Evolutionary conservation across 2,888 invertebrate species (phyloP).

Genomic region (Allolobophora icterica): DNA sequence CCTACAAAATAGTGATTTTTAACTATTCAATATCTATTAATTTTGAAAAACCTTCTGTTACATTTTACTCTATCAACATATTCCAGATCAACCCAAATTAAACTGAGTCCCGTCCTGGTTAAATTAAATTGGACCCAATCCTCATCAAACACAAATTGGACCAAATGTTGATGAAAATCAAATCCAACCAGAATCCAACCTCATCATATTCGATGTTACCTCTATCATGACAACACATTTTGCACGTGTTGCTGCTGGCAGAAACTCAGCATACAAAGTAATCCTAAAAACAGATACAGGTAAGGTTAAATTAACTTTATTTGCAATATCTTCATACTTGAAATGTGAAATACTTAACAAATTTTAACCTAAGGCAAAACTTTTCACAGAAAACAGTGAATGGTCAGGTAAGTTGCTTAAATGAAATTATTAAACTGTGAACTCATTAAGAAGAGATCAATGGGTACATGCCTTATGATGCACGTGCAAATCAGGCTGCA

Average conservation of each 20-base stretch:
- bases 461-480: no score
- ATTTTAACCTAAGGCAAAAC: neutral
- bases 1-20: neutral
- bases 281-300: slow-evolving; percentile 73
- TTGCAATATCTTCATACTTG: neutral
- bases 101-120: neutral
- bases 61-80: neutral
- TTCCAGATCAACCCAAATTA: neutral
- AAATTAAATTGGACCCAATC: neutral
- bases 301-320: neutral
- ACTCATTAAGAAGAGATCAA: no score
- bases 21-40: no score
- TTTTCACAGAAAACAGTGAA: neutral
- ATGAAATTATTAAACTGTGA: neutral
- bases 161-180: neutral
- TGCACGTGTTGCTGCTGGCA: slow-evolving; percentile 89
- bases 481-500: no score
- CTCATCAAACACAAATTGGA: neutral
- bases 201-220: slow-evolving; percentile 70
- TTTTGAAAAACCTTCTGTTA: neutral
- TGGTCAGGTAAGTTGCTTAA: neutral
- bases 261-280: slow-evolving; percentile 92
- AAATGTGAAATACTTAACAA: neutral
- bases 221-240: slow-evolving; percentile 93
- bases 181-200: neutral